These are phyloP conservation scores for Gandaritis pyraliata DNA, from an alignment of 2,888 invertebrate species.

Conservation along the genomic window DNA sequence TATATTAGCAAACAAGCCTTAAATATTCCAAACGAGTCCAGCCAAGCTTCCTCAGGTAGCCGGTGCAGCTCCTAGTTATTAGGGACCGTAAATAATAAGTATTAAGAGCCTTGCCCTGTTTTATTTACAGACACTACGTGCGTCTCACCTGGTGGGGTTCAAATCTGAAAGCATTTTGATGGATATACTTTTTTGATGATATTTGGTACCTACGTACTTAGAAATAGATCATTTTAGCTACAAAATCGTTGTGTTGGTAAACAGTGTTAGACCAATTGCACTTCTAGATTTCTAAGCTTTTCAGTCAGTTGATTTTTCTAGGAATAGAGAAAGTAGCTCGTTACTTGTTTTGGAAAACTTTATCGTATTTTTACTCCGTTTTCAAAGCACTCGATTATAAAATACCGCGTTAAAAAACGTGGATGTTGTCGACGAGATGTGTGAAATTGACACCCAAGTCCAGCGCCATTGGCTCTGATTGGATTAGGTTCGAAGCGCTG, in stretches of 20 bases:
- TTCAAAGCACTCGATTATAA: constrained; percentile 20
- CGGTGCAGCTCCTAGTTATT: constrained; percentile 65
- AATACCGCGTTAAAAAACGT: constrained; percentile 30
- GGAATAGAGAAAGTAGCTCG: too few species aligned
- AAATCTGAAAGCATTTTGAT: constrained; percentile 15
- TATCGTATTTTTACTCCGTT: not conserved
- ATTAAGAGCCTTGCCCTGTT: constrained; percentile 70
- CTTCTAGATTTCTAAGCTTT: too few species aligned
- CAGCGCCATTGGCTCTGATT: constrained; percentile 77
- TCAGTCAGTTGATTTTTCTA: too few species aligned
- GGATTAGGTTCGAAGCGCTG: constrained; percentile 79
- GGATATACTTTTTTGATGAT: constrained; percentile 5
- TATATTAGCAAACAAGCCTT: constrained; percentile 58
- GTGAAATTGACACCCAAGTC: constrained; percentile 76
- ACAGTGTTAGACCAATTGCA: too few species aligned
- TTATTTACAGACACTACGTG: constrained; percentile 75
- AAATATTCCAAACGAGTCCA: constrained; percentile 72
- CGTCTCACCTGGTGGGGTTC: constrained; percentile 47
- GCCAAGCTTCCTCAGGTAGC: constrained; percentile 53
- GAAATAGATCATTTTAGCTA: too few species aligned
- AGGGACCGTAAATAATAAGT: constrained; percentile 78
- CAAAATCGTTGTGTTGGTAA: too few species aligned
- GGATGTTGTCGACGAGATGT: constrained; percentile 53
- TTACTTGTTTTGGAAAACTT: too few species aligned
- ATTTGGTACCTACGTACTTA: too few species aligned